Evolutionary conservation across 2,113 vertebrate species (phyloP).

Genomic region (Fulica atra): DNA sequence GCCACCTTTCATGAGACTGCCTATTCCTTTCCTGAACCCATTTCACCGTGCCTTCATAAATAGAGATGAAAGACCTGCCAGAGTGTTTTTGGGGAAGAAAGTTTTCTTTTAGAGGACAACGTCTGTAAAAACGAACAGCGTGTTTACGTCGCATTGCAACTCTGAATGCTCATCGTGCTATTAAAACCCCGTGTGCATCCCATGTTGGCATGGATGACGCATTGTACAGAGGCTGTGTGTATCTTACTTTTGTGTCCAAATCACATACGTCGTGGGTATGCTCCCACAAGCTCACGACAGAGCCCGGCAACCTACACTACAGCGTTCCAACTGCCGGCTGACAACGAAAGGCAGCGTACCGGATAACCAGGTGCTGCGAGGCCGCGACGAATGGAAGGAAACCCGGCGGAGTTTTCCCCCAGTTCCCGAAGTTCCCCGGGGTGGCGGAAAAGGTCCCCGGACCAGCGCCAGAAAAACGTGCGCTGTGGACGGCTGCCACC

Average conservation of each 20-base stretch:
- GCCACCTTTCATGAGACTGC: neutral
- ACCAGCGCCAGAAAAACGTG: neutral
- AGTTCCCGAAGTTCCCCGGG: neutral
- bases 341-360: accelerated
- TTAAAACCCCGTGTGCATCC: neutral
- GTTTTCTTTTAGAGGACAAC: neutral
- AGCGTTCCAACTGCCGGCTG: neutral
- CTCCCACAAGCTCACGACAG: no score
- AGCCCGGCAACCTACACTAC: accelerated
- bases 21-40: neutral
- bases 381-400: neutral
- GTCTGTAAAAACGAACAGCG: neutral
- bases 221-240: neutral
- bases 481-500: conserved; percentile 76
- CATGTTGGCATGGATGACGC: neutral
- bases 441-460: neutral
- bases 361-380: neutral
- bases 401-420: neutral
- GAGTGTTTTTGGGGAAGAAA: neutral
- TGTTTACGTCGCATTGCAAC: neutral
- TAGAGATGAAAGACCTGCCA: neutral
- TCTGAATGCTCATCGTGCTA: neutral
- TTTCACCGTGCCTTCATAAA: neutral
- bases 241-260: neutral
- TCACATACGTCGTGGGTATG: no score